Evolutionary conservation across 2,113 vertebrate genomes (phyloP), one percentile per base, ranked within the genome.

Genomic region (Melanostigma gelatinosum): DNA sequence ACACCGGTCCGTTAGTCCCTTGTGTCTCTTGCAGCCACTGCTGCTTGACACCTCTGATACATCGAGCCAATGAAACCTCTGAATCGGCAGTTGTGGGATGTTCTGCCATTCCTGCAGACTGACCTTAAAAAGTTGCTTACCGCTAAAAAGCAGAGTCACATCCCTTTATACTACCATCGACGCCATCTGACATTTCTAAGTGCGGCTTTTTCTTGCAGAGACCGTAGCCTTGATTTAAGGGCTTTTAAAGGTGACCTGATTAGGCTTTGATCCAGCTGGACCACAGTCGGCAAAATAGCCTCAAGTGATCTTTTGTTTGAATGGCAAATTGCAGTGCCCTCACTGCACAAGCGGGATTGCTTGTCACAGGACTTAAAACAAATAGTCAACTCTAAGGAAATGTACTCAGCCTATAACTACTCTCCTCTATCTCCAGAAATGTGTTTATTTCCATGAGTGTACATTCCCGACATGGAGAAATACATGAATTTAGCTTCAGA

Each of bases 221-320:
- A 62, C 11, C 80, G 32, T 44, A 75, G 62, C 80, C 81, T 77
- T 91, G 80, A 79, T 88, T 91, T 87, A 76, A 64, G 73, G 50
- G 73, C 70, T 80, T 89, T 88, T 84, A 84, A 91, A 90, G 88
- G 86, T 88, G 84, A 87, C 87, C 84, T 88, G 79, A 89, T 88
- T 75, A 79, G 80, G 78, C 70, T 24, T 78, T 40, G 61, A 79
- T 86, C 85, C 85, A 79, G 83, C 73, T 62, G 77, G 69, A 75
- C 71, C 50, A 46, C 36, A 46, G 70, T 24, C 13, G 32, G 44
- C 75, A 72, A 84, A 86, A 68, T 24, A 75, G 69, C 81, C 57
- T 66, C 60, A 8, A 52, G 63, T 71, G 29, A 66, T 76, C 63
- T 61, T 82, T 72, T 60, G 34, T 69, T 66, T 70, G 75, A 75